Percentiles rank a stretch among this genome's conserved stretches.
Conservation (phyloP, 2,797 vertebrate species). For the Pterois miles region DNA sequence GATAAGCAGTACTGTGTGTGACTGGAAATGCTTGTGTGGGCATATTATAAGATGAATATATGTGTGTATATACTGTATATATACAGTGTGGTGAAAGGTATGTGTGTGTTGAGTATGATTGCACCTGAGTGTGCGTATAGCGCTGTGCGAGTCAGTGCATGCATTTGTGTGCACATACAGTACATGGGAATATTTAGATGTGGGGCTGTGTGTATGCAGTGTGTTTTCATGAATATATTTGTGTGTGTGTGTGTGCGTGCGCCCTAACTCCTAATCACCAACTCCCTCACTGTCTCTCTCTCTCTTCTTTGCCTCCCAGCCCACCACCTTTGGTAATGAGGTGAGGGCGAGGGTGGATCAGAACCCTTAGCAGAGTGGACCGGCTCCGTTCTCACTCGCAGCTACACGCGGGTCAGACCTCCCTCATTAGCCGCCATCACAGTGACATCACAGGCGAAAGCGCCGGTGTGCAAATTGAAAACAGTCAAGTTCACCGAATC, state of each 20-base stretch:
- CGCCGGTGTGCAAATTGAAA: slow-evolving; percentile 60
- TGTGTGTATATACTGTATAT: background rate
- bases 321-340: slow-evolving; percentile 74
- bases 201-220: slow-evolving; percentile 4
- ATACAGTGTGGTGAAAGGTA: background rate
- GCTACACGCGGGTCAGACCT: slow-evolving; percentile 74
- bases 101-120: slow-evolving; percentile 7
- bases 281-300: background rate
- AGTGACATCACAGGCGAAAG: slow-evolving; percentile 73
- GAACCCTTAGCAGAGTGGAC: slow-evolving; percentile 66
- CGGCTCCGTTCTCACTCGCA: slow-evolving; percentile 40
- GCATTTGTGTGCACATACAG: background rate
- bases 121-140: background rate
- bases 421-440: slow-evolving; percentile 76
- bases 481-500: slow-evolving; percentile 66
- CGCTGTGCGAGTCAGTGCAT: background rate
- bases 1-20: background rate
- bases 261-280: slow-evolving; percentile 35
- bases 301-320: slow-evolving; percentile 36
- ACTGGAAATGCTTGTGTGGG: slow-evolving; percentile 18
- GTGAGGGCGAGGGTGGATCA: slow-evolving; percentile 64
- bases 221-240: slow-evolving; percentile 39
- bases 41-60: slow-evolving; percentile 1
- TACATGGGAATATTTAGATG: slow-evolving; percentile 36
- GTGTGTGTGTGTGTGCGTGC: background rate